These are phyloP conservation scores for Cremastinae sp. DNA, from an alignment of 2,888 invertebrate genomes.

Conservation along the genomic window DNA sequence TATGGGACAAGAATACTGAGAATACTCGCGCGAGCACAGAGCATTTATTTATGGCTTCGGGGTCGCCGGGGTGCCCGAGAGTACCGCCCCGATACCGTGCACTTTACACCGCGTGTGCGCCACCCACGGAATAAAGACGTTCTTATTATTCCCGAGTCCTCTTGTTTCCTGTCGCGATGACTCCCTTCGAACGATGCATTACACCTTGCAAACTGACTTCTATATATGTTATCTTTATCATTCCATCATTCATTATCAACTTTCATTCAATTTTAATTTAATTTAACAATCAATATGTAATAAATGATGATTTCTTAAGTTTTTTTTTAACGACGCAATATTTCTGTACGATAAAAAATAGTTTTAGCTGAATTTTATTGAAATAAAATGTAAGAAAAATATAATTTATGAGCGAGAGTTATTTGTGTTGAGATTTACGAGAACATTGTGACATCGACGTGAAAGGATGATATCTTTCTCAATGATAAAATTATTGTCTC, in stretches of 20 bases:
- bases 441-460: background rate
- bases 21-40: conserved; percentile 71
- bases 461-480: conserved; percentile 32
- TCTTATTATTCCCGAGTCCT: conserved; percentile 58
- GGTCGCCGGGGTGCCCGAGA: conserved; percentile 76
- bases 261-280: too few species aligned
- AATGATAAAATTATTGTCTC: conserved; percentile 56
- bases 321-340: too few species aligned
- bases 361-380: too few species aligned
- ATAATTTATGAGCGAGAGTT: too few species aligned
- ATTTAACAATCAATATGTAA: too few species aligned
- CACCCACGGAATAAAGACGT: conserved; percentile 75
- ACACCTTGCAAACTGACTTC: conserved; percentile 5
- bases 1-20: conserved; percentile 48
- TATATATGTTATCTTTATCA: too few species aligned
- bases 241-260: too few species aligned
- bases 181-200: conserved; percentile 10
- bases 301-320: too few species aligned
- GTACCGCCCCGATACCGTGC: conserved; percentile 75
- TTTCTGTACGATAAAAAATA: too few species aligned
- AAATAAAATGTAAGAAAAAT: too few species aligned
- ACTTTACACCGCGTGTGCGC: conserved; percentile 69
- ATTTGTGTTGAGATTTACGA: too few species aligned
- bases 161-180: conserved; percentile 25
- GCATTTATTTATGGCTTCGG: conserved; percentile 80